These are phyloP conservation scores for Crotalus tigris DNA, from an alignment of 2,113 vertebrate genomes.

Conservation along the genomic window DNA sequence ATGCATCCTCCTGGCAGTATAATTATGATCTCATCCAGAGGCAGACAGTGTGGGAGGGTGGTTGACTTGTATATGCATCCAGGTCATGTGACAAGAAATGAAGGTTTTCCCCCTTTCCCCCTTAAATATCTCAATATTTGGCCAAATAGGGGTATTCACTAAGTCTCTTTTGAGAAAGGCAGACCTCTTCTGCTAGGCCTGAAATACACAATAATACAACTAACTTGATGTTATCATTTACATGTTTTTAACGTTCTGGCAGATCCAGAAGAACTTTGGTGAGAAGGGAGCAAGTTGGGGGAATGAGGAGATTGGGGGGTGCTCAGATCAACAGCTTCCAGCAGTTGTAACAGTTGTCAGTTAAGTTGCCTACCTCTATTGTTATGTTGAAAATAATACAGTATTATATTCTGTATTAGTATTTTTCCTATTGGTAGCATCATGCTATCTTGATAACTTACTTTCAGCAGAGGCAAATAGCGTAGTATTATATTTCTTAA, in stretches of 20 bases:
- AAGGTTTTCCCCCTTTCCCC: not conserved
- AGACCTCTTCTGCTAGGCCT: not conserved
- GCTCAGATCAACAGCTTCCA: not conserved
- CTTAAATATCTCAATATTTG: not conserved
- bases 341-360: not conserved
- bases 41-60: not conserved
- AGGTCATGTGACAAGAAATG: not conserved
- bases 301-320: not conserved
- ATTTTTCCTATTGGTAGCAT: not conserved
- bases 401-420: not conserved
- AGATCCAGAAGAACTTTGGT: constrained; percentile 6
- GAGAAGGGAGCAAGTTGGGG: not conserved
- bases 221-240: constrained; percentile 1
- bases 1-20: not conserved
- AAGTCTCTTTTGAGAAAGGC: not conserved
- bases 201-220: not conserved
- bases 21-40: not conserved
- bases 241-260: not conserved
- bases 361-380: not conserved
- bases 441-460: not conserved
- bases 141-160: not conserved
- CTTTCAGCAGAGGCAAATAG: not conserved
- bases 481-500: not conserved
- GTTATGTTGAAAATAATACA: constrained; percentile 2
- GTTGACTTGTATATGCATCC: not conserved